Conservation (phyloP, 2,888 invertebrate genomes). For the Dicycla oo region DNA sequence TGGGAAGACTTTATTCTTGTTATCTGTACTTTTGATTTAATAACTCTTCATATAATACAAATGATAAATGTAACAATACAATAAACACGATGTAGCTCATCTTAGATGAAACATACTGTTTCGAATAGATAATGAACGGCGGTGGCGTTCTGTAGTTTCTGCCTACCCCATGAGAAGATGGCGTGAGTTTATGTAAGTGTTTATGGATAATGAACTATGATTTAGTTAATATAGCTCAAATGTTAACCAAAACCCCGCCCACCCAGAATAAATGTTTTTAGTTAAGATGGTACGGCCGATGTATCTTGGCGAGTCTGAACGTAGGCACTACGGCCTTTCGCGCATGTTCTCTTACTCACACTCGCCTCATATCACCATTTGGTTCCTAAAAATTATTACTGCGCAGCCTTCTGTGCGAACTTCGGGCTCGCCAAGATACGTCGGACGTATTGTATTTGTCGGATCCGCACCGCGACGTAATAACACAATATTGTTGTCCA, state of each 20-base stretch:
- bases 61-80: not conserved
- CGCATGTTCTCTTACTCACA: too few relatives aligned
- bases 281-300: too few relatives aligned
- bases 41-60: not conserved
- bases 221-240: not conserved
- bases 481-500: not conserved
- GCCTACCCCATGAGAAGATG: not conserved
- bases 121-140: not conserved
- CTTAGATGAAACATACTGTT: slow-evolving; percentile 1
- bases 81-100: not conserved
- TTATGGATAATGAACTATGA: not conserved
- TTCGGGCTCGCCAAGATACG: too few relatives aligned
- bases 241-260: not conserved
- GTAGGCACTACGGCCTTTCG: too few relatives aligned
- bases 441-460: too few relatives aligned
- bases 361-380: too few relatives aligned
- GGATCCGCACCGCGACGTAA: not conserved
- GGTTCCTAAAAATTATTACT: too few relatives aligned
- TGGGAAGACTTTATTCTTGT: not conserved
- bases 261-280: not conserved
- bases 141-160: not conserved
- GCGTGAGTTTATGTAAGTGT: not conserved
- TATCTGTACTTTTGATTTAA: slow-evolving; percentile 4
- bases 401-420: too few relatives aligned
- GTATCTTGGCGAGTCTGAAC: too few relatives aligned